These are phyloP conservation scores for Dynastes tityus DNA, from an alignment of 2,888 invertebrate genomes.

Conservation along the genomic window DNA sequence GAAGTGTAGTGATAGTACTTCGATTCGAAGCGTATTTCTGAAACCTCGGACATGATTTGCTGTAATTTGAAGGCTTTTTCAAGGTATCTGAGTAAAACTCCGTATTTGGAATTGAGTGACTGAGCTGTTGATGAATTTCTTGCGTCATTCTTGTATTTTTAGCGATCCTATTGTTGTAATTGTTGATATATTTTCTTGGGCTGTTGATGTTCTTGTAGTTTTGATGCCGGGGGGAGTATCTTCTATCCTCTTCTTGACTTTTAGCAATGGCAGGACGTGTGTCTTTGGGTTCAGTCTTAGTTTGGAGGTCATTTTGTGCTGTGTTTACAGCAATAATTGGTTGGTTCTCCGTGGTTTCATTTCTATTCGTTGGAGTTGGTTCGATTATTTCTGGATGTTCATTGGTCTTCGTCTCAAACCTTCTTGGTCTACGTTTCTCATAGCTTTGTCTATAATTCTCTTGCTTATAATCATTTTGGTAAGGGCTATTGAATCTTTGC, in stretches of 20 bases:
- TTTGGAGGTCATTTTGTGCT: conserved; percentile 42
- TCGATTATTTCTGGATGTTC: background rate
- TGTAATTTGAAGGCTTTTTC: conserved; percentile 43
- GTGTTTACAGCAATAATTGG: conserved; percentile 19
- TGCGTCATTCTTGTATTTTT: background rate
- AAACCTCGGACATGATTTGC: conserved; percentile 39
- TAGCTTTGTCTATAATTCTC: background rate
- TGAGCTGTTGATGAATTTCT: background rate
- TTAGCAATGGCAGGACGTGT: background rate
- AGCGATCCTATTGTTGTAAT: conserved; percentile 12
- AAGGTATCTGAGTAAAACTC: conserved; percentile 52
- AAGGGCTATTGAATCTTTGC: conserved; percentile 32
- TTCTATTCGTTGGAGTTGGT: conserved; percentile 37
- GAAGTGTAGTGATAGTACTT: background rate
- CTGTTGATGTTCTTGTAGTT: conserved; percentile 22
- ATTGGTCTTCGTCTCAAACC: conserved; percentile 3
- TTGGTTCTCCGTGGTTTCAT: conserved; percentile 9
- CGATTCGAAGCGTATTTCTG: conserved; percentile 20
- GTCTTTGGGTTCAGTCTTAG: conserved; percentile 35
- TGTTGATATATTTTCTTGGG: conserved; percentile 29
- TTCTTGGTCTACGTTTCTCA: conserved; percentile 22
- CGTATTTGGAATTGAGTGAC: background rate
- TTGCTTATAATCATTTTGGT: conserved; percentile 12
- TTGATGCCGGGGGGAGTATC: conserved; percentile 27
- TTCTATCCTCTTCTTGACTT: conserved; percentile 5